Conservation (phyloP, 2,113 vertebrate species). For the Ginglymostoma cirratum region DNA sequence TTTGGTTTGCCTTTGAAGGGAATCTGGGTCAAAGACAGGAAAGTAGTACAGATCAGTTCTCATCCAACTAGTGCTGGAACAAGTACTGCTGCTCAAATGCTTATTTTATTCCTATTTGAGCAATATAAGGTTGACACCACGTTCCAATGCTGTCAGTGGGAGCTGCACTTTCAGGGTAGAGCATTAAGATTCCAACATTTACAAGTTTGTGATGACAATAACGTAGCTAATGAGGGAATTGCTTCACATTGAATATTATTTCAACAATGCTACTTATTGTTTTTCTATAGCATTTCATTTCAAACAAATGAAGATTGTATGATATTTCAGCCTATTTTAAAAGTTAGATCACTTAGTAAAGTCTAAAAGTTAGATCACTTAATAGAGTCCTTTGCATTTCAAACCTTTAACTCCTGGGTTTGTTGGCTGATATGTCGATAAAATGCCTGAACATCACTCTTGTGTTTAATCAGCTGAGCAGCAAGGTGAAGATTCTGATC, state of each 20-base stretch:
- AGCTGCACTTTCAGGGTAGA: background rate
- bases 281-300: background rate
- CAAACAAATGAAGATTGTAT: background rate
- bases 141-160: background rate
- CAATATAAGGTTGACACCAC: background rate
- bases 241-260: background rate
- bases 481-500: slow-evolving; percentile 85
- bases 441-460: slow-evolving; percentile 68
- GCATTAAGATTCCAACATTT: background rate
- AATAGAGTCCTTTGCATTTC: background rate
- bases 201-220: no score
- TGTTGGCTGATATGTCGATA: slow-evolving; percentile 66
- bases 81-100: background rate
- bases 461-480: slow-evolving; percentile 75
- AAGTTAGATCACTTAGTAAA: background rate
- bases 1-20: background rate
- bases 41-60: background rate
- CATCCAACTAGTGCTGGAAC: background rate
- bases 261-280: background rate
- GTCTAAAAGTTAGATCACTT: background rate
- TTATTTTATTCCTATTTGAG: background rate
- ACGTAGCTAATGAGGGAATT: background rate
- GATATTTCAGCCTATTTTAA: background rate
- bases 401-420: slow-evolving; percentile 65
- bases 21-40: background rate